Evolutionary conservation across 2,797 vertebrate genomes (phyloP), one percentile per base, ranked within the genome.

Genomic region (Myotis daubentonii): DNA sequence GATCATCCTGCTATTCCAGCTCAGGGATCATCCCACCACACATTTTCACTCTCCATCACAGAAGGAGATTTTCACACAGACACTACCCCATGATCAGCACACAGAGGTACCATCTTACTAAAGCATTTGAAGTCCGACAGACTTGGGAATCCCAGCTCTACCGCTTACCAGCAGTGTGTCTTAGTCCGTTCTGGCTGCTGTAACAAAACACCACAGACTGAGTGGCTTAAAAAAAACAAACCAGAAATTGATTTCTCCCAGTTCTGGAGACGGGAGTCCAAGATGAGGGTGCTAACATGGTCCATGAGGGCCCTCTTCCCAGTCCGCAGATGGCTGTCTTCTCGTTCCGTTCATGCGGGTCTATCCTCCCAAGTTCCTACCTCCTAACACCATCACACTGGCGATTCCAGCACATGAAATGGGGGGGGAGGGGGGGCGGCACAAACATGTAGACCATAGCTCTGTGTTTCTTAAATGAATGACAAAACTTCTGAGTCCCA

Each of bases 11-110:
- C 25, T 60, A 30, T 66, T 38, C 87, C 79, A 38, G 38, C 28
- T 3, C 47, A 44, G 47, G 68, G 16, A 20, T 30, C 9, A 0
- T 8, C 30, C 17, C 1, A 5, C 13, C 10, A 1, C 2, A 20
- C 10, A 5, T 0, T 7, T 25, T 30, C 33, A 78, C 53, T 91
- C 38, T 22, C 38, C 7, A 2, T 36, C 68, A 76, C 65, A 81
- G 55, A 60, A n/a, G 25, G 70, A 47, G 22, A 28, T 20, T 28
- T 62, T 41, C 93, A 23, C 60, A 5, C 36, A 12, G 71, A 71
- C 60, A 49, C 38, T 0, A 47, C 55, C 28, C 30, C 28, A 0
- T 33, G 1, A 20, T 53, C 10, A 22, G 41, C 33, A 55, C 38
- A 53, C 2, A 75, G 60, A 72, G 51, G 36, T 44, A 33, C 20